These are phyloP conservation scores for Gnatocerus cornutus DNA, from an alignment of 2,888 invertebrate species.

Conservation along the genomic window DNA sequence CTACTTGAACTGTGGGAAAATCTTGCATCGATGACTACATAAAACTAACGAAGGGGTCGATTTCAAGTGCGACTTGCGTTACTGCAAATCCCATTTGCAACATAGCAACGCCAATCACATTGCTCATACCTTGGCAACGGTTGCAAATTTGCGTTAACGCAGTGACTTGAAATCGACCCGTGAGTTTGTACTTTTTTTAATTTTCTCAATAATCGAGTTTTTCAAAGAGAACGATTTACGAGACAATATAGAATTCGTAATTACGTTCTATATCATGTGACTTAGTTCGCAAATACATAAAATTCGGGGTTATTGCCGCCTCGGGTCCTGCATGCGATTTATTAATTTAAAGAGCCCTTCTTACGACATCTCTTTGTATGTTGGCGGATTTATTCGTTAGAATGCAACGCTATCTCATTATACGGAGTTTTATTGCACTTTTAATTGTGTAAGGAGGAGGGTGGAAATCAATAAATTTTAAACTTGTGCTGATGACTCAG, in stretches of 20 bases:
- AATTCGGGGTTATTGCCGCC: conserved; percentile 65
- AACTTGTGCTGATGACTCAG: conserved; percentile 2
- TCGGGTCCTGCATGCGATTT: conserved; percentile 55
- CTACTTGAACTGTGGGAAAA: conserved; percentile 35
- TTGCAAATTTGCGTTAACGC: too few relatives aligned
- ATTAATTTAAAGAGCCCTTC: conserved; percentile 56
- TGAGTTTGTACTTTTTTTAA: neutral
- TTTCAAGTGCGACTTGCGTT: too few relatives aligned
- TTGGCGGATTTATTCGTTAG: conserved; percentile 40
- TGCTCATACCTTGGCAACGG: too few relatives aligned
- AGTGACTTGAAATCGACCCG: too few relatives aligned
- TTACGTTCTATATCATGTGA: conserved; percentile 59
- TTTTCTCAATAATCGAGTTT: conserved; percentile 21
- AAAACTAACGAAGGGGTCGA: neutral
- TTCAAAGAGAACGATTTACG: conserved; percentile 54
- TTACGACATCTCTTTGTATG: conserved; percentile 48
- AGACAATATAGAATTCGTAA: conserved; percentile 57
- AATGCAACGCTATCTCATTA: conserved; percentile 40
- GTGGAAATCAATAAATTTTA: conserved; percentile 18
- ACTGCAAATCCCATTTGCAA: too few relatives aligned
- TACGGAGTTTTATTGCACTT: conserved; percentile 46
- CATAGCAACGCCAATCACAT: too few relatives aligned
- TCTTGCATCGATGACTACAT: neutral
- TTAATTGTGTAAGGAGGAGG: conserved; percentile 35
- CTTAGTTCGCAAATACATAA: conserved; percentile 64